Conservation (phyloP, 2,888 invertebrate genomes). For the Glyphotaelius pellucidus region DNA sequence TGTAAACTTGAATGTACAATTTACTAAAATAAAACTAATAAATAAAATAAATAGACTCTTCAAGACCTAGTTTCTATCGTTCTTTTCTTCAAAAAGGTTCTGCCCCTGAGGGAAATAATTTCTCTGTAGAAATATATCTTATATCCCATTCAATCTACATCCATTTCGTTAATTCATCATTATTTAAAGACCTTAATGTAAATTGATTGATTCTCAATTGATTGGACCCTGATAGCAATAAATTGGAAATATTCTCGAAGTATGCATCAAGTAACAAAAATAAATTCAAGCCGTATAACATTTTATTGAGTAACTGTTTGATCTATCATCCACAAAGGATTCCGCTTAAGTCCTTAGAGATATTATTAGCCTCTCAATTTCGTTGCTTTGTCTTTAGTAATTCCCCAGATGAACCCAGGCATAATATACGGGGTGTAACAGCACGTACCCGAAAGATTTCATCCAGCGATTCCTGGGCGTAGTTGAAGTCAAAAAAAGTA, state of each 20-base stretch:
- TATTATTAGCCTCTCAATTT: not conserved
- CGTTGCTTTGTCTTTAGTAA: not conserved
- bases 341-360: not conserved
- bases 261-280: not conserved
- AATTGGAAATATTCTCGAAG: not conserved
- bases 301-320: conserved; percentile 4
- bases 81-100: not conserved
- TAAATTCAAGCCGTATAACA: not conserved
- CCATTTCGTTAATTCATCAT: not conserved
- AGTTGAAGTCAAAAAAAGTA: no score
- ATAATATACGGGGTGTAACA: no score
- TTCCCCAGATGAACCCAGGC: not conserved
- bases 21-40: no score
- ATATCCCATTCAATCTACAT: not conserved
- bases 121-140: not conserved
- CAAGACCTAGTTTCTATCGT: not conserved
- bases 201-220: not conserved
- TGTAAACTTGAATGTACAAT: no score
- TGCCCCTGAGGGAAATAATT: not conserved
- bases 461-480: no score
- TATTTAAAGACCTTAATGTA: not conserved
- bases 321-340: not conserved
- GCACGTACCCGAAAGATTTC: no score
- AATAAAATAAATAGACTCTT: no score
- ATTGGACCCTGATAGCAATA: not conserved